phyloP scores from a whole-genome alignment of 2,797 vertebrate genomes.

The Halcyon smyrnensis region DNA sequence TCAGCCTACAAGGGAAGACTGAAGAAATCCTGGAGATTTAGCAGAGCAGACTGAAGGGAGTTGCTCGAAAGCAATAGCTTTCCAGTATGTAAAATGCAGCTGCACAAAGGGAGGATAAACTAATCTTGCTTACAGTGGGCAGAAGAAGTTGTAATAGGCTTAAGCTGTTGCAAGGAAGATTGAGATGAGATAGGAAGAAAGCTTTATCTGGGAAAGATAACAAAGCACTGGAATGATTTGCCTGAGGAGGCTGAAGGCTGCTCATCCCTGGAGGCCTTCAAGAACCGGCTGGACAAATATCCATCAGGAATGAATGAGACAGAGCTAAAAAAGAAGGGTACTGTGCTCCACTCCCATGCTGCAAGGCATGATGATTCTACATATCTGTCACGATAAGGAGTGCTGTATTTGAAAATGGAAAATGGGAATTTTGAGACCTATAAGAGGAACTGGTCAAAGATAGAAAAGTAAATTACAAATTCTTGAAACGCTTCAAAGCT shows the following conservation, averaged over 20 bases:
- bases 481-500: conserved; percentile 45
- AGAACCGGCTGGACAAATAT: neutral
- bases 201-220: conserved; percentile 20
- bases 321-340: neutral
- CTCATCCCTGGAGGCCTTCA: neutral
- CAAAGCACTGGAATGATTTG: neutral
- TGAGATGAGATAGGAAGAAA: neutral
- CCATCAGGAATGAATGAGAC: neutral
- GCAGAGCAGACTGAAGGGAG: neutral
- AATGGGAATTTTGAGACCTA: neutral
- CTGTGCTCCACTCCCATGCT: neutral
- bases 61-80: neutral
- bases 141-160: neutral
- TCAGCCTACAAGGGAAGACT: neutral
- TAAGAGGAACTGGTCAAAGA: neutral
- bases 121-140: neutral
- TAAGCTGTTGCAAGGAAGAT: neutral
- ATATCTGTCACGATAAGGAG: neutral
- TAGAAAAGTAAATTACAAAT: conserved; percentile 43
- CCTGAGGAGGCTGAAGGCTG: neutral
- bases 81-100: neutral
- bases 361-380: neutral
- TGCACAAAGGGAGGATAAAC: neutral
- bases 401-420: conserved; percentile 5
- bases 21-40: neutral